Evolutionary conservation across 2,113 vertebrate species (phyloP).

Genomic region (Tenebrosternarchus preto): DNA sequence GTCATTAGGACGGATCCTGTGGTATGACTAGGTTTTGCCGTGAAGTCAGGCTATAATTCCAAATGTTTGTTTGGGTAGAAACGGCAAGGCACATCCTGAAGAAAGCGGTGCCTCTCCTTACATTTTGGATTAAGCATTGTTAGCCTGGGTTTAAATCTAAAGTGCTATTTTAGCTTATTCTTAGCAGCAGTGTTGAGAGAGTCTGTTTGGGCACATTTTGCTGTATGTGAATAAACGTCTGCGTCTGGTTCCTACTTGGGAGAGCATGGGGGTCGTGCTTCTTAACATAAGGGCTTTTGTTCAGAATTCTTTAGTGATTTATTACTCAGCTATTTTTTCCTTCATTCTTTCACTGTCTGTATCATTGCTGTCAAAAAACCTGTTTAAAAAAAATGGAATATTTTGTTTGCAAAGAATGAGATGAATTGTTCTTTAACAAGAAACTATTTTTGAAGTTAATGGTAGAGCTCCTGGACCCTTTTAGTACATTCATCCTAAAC

Average conservation of each 20-base stretch:
- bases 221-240: neutral
- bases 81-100: conserved; percentile 10
- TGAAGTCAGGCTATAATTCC: conserved; percentile 3
- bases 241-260: too few species aligned
- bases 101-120: conserved; percentile 25
- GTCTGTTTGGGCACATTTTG: neutral
- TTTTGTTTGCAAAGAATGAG: neutral
- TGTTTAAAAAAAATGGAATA: neutral
- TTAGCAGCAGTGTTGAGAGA: too few species aligned
- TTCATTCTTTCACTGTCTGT: neutral
- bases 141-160: neutral
- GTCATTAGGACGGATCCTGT: neutral
- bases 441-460: neutral
- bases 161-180: neutral
- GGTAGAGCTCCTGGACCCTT: neutral
- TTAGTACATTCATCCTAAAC: neutral
- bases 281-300: neutral
- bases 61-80: conserved; percentile 17
- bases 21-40: conserved; percentile 25
- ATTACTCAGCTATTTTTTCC: neutral
- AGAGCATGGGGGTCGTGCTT: neutral
- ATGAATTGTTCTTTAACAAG: neutral
- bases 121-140: neutral
- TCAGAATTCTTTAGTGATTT: neutral
- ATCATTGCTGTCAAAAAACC: neutral